Evolutionary conservation across 2,888 invertebrate genomes (phyloP).

Genomic region (Diploptera punctata): DNA sequence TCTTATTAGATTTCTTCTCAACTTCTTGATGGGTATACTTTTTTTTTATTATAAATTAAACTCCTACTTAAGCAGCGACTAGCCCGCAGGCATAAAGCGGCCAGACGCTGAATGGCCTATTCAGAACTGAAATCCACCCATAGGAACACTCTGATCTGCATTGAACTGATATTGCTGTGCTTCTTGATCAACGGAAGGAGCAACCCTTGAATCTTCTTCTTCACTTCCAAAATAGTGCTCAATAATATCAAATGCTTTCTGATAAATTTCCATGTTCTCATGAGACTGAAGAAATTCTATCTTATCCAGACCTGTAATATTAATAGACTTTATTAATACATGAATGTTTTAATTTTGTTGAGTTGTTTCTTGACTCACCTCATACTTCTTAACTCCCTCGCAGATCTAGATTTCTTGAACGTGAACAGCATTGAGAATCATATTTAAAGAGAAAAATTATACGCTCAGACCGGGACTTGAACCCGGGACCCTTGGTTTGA

Average conservation of each 20-base stretch:
- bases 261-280: slow-evolving; percentile 95
- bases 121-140: slow-evolving; percentile 85
- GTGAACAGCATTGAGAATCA: too few species aligned
- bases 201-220: slow-evolving; percentile 80
- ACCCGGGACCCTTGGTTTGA: too few species aligned
- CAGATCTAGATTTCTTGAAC: too few species aligned
- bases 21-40: background rate
- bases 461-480: too few species aligned
- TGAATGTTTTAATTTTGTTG: background rate
- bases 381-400: too few species aligned
- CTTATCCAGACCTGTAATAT: slow-evolving; percentile 86
- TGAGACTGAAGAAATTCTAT: slow-evolving; percentile 98
- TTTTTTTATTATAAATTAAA: slow-evolving; percentile 10
- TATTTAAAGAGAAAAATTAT: too few species aligned
- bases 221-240: slow-evolving; percentile 95
- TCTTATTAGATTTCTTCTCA: slow-evolving; percentile 5
- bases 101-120: background rate
- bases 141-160: slow-evolving; percentile 75
- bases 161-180: slow-evolving; percentile 69
- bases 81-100: slow-evolving; percentile 6
- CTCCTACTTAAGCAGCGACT: slow-evolving; percentile 14
- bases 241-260: slow-evolving; percentile 96
- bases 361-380: too few species aligned
- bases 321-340: slow-evolving; percentile 20
- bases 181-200: slow-evolving; percentile 79